Percentiles rank a stretch among this genome's conserved stretches.
phyloP scores from a whole-genome alignment of 2,113 vertebrate genomes.

The Ailuropoda melanoleuca region DNA sequence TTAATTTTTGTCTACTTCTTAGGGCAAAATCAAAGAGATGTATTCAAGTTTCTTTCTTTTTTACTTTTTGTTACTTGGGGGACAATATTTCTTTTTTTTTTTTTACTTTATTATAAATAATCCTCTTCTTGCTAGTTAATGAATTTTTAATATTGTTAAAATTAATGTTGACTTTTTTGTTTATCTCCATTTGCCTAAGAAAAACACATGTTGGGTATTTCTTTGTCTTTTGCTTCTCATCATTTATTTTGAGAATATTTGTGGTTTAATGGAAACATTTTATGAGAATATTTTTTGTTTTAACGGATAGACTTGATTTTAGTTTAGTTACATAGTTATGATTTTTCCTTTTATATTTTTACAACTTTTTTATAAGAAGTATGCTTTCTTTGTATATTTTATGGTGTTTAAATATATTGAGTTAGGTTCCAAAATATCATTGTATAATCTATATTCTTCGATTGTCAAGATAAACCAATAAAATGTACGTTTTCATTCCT shows the following conservation, averaged over 20 bases:
- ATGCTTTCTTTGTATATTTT: neutral
- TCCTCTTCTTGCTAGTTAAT: neutral
- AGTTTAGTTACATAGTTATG: neutral
- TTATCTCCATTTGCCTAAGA: neutral
- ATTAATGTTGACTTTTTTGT: neutral
- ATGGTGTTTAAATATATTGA: neutral
- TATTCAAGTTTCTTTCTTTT: neutral
- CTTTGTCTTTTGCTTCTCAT: neutral
- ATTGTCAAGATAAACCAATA: neutral
- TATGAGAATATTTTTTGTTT: neutral
- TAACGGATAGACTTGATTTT: neutral
- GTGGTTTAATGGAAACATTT: neutral
- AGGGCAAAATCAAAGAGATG: neutral
- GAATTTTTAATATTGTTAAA: neutral
- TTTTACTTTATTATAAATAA: neutral
- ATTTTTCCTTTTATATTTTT: neutral
- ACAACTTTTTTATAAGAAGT: neutral
- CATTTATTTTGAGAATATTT: neutral
- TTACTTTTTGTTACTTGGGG: neutral
- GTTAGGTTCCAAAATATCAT: neutral
- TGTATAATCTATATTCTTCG: neutral
- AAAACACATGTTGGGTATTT: neutral
- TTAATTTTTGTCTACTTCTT: neutral
- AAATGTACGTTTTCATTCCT: neutral
- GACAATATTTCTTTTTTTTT: neutral